Conservation (phyloP, 1,140 invertebrate genomes). For the Leptinotarsa lineolata region DNA sequence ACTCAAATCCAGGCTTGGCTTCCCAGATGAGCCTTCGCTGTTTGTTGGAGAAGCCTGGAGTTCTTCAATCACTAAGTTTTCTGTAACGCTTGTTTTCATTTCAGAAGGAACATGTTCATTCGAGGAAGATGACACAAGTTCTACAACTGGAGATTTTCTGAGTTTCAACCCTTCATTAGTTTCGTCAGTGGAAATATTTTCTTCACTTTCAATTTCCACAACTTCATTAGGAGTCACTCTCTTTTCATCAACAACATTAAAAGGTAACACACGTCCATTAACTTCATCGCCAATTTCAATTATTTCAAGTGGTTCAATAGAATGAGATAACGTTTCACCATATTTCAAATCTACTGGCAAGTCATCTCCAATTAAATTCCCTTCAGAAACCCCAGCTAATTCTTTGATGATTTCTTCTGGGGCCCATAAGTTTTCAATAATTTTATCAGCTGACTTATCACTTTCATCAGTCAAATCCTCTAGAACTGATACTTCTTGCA, state of each 20-base stretch:
- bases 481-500: neutral
- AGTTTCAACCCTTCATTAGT: too few species aligned
- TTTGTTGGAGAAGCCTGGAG: neutral
- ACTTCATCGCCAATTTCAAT: neutral
- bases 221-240: neutral
- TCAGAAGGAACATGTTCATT: neutral
- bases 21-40: neutral
- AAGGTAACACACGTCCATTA: neutral
- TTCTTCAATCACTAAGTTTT: neutral
- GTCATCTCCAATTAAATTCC: neutral
- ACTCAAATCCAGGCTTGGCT: constrained; percentile 2
- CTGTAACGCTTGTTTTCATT: neutral
- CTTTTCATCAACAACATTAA: too few species aligned
- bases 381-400: neutral
- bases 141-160: too few species aligned
- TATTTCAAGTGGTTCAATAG: neutral
- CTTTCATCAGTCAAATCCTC: neutral
- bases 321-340: too few species aligned
- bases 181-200: neutral
- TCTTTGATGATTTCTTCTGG: neutral
- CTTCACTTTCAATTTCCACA: neutral
- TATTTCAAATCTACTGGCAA: neutral
- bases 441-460: neutral
- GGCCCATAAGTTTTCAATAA: neutral
- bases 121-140: too few species aligned